Evolutionary conservation across 2,797 vertebrate species (phyloP).

Genomic region (Babyrousa celebensis): DNA sequence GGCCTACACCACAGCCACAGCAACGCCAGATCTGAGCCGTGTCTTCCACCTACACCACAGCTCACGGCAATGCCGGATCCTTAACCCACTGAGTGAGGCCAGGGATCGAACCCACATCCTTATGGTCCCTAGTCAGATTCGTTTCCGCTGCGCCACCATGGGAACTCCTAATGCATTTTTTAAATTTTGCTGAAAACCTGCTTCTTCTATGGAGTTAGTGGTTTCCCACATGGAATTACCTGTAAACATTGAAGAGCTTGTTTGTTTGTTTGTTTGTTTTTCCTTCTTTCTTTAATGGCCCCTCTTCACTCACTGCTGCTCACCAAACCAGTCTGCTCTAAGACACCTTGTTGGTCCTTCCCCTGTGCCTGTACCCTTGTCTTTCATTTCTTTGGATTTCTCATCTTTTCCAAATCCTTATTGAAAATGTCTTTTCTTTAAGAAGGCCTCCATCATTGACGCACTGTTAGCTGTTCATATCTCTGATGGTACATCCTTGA

Average conservation of each 20-base stretch:
- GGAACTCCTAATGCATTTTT: background rate
- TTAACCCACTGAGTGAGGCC: no score
- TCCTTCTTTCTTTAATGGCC: background rate
- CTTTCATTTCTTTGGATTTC: background rate
- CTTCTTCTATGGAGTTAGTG: background rate
- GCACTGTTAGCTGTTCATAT: background rate
- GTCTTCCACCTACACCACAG: no score
- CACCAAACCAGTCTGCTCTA: background rate
- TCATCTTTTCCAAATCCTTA: background rate
- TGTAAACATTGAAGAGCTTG: background rate
- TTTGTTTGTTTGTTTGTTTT: background rate
- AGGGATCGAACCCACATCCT: no score
- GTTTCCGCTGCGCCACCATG: background rate
- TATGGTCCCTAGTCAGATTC: no score
- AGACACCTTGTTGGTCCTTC: background rate
- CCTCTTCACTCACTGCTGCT: background rate
- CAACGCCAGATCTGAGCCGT: no score
- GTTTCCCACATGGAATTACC: background rate
- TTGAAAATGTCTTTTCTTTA: conserved; percentile 16
- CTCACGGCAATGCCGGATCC: no score
- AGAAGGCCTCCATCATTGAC: background rate
- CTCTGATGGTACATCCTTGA: background rate
- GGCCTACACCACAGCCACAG: no score
- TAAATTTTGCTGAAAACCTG: background rate
- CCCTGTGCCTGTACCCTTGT: background rate